These are phyloP conservation scores for Betta splendens DNA, from an alignment of 2,797 vertebrate species.

Conservation along the genomic window DNA sequence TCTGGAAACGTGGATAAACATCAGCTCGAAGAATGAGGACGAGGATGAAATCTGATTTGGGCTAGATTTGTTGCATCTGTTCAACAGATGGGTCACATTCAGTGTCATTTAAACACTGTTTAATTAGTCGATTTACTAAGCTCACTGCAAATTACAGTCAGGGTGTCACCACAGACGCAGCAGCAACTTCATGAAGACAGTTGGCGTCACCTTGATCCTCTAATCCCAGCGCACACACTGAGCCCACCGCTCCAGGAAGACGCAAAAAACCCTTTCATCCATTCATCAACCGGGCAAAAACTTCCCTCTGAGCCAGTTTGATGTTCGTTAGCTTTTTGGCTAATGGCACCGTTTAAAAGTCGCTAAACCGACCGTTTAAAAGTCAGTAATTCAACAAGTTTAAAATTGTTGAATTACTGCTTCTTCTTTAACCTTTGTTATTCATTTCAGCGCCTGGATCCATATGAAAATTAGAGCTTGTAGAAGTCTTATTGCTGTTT, in stretches of 20 bases:
- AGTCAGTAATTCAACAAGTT: too few relatives aligned
- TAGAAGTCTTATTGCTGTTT: too few relatives aligned
- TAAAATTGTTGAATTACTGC: too few relatives aligned
- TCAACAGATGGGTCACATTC: slow-evolving; percentile 42
- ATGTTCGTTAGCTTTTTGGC: too few relatives aligned
- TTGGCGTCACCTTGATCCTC: slow-evolving; percentile 3
- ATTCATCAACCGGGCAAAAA: too few relatives aligned
- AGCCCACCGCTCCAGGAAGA: background rate
- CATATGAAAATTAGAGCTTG: too few relatives aligned
- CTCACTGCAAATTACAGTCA: slow-evolving; percentile 7
- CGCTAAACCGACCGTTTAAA: too few relatives aligned
- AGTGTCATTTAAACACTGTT: slow-evolving; percentile 31
- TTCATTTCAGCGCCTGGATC: too few relatives aligned
- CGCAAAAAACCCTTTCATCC: too few relatives aligned
- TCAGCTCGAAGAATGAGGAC: background rate
- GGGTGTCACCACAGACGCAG: slow-evolving; percentile 1
- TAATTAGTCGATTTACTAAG: slow-evolving; percentile 18
- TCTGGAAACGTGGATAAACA: slow-evolving; percentile 13
- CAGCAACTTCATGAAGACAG: slow-evolving; percentile 9
- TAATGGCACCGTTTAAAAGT: too few relatives aligned
- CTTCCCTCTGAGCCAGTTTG: too few relatives aligned
- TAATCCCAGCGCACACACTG: background rate
- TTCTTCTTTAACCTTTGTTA: too few relatives aligned
- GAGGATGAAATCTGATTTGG: slow-evolving; percentile 18
- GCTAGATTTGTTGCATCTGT: slow-evolving; percentile 10